A percentile compares a stretch with the other conserved stretches of the same genome.
These are phyloP conservation scores for Chalcosyrphus nemorum DNA, from an alignment of 2,888 invertebrate species.

Conservation along the genomic window DNA sequence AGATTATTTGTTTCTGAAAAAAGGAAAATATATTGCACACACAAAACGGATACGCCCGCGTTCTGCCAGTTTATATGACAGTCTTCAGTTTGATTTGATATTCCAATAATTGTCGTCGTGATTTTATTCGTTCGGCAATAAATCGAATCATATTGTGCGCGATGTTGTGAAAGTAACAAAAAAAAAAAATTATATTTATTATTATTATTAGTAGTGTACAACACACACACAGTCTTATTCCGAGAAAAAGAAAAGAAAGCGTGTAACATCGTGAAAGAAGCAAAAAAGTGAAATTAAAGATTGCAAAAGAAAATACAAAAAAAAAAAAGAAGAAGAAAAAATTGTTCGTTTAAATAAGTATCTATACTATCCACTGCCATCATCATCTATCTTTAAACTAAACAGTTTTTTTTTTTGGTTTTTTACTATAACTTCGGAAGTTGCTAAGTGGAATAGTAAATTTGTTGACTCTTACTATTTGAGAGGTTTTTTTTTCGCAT, in stretches of 20 bases:
- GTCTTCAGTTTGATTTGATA: constrained; percentile 43
- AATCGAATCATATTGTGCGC: constrained; percentile 46
- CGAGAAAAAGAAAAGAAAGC: constrained; percentile 54
- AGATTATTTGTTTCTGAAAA: constrained; percentile 45
- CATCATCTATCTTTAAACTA: constrained; percentile 1
- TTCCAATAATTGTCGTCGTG: constrained; percentile 34
- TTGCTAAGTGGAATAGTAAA: constrained; percentile 58
- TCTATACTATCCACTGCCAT: constrained; percentile 44
- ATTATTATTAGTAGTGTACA: constrained; percentile 53
- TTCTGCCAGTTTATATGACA: constrained; percentile 45
- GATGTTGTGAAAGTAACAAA: constrained; percentile 70
- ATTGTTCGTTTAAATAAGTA: constrained; percentile 45
- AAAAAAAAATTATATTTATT: constrained; percentile 22
- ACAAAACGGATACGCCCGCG: constrained; percentile 39
- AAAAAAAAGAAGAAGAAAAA: constrained; percentile 58
- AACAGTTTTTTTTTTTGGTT: background rate
- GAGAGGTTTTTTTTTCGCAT: background rate
- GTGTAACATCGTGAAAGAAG: constrained; percentile 56
- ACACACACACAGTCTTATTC: constrained; percentile 28
- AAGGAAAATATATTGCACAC: constrained; percentile 46
- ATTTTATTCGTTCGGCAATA: constrained; percentile 37
- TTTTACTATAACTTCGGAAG: background rate
- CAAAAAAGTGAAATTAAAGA: constrained; percentile 74
- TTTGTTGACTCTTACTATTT: constrained; percentile 58
- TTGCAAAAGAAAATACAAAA: constrained; percentile 61